Conservation (phyloP, 2,888 invertebrate species). For the Nasonia oneida region DNA sequence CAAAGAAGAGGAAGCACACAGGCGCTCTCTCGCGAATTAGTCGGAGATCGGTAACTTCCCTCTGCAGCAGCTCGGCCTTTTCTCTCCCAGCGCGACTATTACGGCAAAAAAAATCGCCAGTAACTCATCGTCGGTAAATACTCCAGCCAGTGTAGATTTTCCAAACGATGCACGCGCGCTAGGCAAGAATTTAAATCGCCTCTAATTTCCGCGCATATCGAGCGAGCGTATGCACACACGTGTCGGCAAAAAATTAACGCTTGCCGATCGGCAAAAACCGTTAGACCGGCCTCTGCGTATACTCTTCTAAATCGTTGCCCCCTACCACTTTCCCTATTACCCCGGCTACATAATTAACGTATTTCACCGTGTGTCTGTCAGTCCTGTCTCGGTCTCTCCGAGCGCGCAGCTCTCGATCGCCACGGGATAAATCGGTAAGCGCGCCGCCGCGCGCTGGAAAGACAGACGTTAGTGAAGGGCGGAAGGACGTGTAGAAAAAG, state of each 20-base stretch:
- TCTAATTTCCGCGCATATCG: constrained; percentile 31
- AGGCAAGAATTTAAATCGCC: constrained; percentile 52
- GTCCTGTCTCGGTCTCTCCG: constrained; percentile 32
- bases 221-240: background rate
- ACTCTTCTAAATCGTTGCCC: constrained; percentile 37
- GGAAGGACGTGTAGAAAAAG: constrained; percentile 40
- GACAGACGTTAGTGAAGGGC: constrained; percentile 53
- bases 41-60: background rate
- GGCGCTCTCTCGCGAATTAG: constrained; percentile 22
- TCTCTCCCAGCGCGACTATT: too few species aligned
- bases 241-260: constrained; percentile 32
- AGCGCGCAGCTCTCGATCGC: constrained; percentile 26
- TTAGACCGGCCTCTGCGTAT: constrained; percentile 9
- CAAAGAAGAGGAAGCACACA: background rate
- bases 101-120: background rate
- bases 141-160: background rate
- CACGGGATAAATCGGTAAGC: constrained; percentile 54
- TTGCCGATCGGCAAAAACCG: constrained; percentile 38
- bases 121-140: constrained; percentile 16
- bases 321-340: background rate
- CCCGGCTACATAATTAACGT: constrained; percentile 56
- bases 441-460: constrained; percentile 4
- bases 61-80: too few species aligned
- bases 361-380: constrained; percentile 51
- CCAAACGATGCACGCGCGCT: constrained; percentile 16